A percentile compares a stretch with the other conserved stretches of the same genome.
phyloP scores from a whole-genome alignment of 2,888 invertebrate species.

The Stenurella melanura region DNA sequence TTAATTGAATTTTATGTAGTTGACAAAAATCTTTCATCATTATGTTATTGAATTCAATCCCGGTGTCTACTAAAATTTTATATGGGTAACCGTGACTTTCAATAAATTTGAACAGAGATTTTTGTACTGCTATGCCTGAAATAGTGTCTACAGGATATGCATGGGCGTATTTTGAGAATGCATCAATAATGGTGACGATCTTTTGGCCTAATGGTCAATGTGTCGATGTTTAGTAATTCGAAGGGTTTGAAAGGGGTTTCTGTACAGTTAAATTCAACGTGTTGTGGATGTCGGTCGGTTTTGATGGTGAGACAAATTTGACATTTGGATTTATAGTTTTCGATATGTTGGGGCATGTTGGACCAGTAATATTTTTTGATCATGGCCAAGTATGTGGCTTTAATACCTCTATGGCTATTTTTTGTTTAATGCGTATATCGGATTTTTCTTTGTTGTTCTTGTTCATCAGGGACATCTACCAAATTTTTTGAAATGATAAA shows the following conservation, averaged over 20 bases:
- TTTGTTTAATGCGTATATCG: constrained; percentile 37
- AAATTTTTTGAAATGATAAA: constrained; percentile 22
- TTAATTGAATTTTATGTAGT: constrained; percentile 42
- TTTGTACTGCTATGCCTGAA: constrained; percentile 14
- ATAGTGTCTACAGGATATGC: constrained; percentile 17
- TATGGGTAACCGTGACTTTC: constrained; percentile 41
- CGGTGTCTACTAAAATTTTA: constrained; percentile 45
- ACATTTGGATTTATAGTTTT: constrained; percentile 22
- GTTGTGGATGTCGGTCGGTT: constrained; percentile 32
- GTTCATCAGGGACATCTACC: constrained; percentile 25
- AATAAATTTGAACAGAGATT: constrained; percentile 42
- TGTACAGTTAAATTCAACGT: constrained; percentile 31
- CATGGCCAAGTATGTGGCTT: constrained; percentile 27
- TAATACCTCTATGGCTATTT: constrained; percentile 34
- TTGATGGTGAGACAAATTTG: constrained; percentile 33
- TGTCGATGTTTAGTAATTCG: constrained; percentile 44
- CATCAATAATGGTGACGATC: constrained; percentile 45
- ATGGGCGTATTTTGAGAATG: not conserved
- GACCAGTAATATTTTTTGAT: constrained; percentile 39
- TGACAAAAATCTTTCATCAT: constrained; percentile 41
- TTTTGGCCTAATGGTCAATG: constrained; percentile 37
- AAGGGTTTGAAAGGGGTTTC: constrained; percentile 42
- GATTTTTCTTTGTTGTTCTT: constrained; percentile 34
- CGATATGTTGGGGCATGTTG: constrained; percentile 30
- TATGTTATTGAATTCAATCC: constrained; percentile 45